Percentiles rank a stretch among this genome's conserved stretches.
Conservation (phyloP, 64 coral and sea anemone species). For the Platygyra sinensis region DNA sequence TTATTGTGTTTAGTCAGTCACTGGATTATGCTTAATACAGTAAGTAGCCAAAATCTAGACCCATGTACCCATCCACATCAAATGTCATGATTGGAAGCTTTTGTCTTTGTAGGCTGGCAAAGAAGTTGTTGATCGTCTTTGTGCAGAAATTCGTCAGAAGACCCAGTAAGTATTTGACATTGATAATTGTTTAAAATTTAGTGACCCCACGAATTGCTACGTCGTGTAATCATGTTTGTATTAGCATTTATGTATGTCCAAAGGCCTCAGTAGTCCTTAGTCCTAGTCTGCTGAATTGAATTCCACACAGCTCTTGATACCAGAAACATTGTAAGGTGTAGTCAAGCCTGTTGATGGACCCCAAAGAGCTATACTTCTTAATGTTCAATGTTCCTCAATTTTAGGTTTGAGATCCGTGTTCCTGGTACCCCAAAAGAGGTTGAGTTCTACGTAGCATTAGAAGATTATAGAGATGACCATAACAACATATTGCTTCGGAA, state of each 20-base stretch:
- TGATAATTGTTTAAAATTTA: background rate
- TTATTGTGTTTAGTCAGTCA: too few relatives aligned
- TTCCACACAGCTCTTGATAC: too few relatives aligned
- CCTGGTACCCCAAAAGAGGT: conserved; percentile 65
- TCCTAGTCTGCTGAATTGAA: too few relatives aligned
- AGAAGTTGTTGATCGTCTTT: conserved; percentile 59
- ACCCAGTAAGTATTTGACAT: conserved; percentile 56
- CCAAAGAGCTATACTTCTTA: background rate
- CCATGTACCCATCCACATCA: too few relatives aligned
- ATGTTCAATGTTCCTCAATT: background rate
- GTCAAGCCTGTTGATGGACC: too few relatives aligned
- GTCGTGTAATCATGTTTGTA: too few relatives aligned
- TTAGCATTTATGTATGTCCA: too few relatives aligned
- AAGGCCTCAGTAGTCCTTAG: too few relatives aligned
- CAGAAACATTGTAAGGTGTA: too few relatives aligned
- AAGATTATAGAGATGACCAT: conserved; percentile 81
- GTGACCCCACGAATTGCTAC: background rate
- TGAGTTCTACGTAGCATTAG: conserved; percentile 77
- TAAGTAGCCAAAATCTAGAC: too few relatives aligned
- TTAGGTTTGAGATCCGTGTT: conserved; percentile 79
- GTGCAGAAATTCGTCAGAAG: conserved; percentile 58
- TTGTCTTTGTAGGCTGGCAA: conserved; percentile 42
- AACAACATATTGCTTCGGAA: conserved; percentile 73
- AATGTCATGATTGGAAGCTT: background rate
- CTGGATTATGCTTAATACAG: too few relatives aligned